phyloP scores from a whole-genome alignment of 2,797 vertebrate genomes.

The Platalea minor region DNA sequence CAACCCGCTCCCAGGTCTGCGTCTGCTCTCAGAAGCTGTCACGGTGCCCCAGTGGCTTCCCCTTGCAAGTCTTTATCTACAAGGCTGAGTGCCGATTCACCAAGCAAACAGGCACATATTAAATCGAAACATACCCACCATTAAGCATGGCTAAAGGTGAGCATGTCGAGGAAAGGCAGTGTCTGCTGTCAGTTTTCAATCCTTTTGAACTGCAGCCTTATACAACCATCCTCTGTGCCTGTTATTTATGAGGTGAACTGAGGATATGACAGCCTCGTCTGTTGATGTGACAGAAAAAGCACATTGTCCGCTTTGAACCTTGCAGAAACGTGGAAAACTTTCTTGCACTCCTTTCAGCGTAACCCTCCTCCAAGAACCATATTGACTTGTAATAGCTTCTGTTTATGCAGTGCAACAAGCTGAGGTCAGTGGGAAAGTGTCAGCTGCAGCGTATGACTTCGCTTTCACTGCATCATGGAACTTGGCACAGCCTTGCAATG shows the following conservation, averaged over 20 bases:
- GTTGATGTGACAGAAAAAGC: conserved; percentile 5
- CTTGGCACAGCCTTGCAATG: conserved; percentile 6
- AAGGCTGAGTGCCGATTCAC: background rate
- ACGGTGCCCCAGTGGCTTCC: background rate
- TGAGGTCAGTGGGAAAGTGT: conserved; percentile 54
- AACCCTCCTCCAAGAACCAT: background rate
- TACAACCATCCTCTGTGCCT: background rate
- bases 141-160: background rate
- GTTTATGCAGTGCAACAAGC: conserved; percentile 38
- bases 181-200: conserved; percentile 2
- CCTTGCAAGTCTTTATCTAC: background rate
- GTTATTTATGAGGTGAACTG: conserved; percentile 43
- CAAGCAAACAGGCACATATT: background rate
- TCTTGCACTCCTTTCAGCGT: background rate
- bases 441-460: conserved; percentile 12
- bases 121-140: background rate
- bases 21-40: background rate
- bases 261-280: background rate
- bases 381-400: conserved; percentile 43
- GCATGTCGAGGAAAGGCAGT: background rate
- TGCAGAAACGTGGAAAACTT: background rate
- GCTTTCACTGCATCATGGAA: conserved; percentile 65
- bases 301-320: background rate
- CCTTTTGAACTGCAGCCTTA: conserved; percentile 6
- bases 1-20: fast-evolving